A percentile compares a stretch with the other conserved stretches of the same genome.
Evolutionary conservation across 92 coral and sea anemone species (phyloP).

Genomic region (Bergia puertoricense): DNA sequence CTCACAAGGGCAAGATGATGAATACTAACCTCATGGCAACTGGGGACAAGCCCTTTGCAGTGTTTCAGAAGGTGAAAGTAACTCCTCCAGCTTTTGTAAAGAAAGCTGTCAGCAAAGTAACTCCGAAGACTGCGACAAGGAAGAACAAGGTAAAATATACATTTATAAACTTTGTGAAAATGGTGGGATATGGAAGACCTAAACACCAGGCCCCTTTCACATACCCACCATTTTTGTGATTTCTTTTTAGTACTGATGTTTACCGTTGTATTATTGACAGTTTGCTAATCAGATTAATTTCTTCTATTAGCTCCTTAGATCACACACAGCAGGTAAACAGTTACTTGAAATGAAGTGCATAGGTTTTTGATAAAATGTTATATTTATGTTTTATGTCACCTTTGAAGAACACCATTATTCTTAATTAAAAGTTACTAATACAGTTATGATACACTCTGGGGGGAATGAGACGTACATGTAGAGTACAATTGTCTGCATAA

Average conservation of each 20-base stretch:
- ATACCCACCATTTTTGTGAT: background rate
- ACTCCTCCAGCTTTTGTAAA: slow-evolving; percentile 75
- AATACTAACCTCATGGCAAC: slow-evolving; percentile 3
- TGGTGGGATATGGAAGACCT: too few species aligned
- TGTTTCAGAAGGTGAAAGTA: slow-evolving; percentile 25
- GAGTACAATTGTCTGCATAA: too few species aligned
- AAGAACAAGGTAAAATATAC: background rate
- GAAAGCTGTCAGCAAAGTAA: slow-evolving; percentile 52
- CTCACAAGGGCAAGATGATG: slow-evolving; percentile 6
- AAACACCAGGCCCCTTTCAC: too few species aligned
- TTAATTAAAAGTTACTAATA: too few species aligned
- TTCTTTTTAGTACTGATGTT: background rate
- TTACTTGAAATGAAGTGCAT: too few species aligned
- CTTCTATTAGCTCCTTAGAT: background rate
- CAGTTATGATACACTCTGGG: too few species aligned
- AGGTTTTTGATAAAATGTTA: too few species aligned
- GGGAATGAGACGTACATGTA: too few species aligned
- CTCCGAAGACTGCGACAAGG: slow-evolving; percentile 41
- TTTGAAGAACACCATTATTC: too few species aligned
- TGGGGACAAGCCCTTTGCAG: slow-evolving; percentile 37
- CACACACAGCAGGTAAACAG: too few species aligned
- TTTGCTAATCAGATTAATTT: background rate
- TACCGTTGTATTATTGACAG: too few species aligned
- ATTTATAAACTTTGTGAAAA: background rate
- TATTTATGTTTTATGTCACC: too few species aligned